Evolutionary conservation across 2,113 vertebrate species (phyloP).

Genomic region (Grammomys dolichurus): DNA sequence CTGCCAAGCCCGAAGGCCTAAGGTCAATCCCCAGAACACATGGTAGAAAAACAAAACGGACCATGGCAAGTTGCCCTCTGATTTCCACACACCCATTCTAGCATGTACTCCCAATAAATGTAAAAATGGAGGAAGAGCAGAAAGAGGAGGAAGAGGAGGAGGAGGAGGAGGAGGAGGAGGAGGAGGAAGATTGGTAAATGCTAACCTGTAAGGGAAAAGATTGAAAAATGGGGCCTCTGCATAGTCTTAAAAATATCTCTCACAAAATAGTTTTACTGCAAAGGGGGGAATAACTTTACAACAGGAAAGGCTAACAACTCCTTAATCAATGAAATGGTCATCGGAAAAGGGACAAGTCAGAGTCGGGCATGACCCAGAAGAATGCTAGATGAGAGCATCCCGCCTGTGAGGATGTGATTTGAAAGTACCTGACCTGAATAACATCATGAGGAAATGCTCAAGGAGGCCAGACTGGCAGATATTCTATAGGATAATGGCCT

Average conservation of each 20-base stretch:
- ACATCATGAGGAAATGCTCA: not conserved
- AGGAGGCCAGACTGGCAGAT: not conserved
- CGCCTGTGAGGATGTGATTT: not conserved
- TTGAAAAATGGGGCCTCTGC: not conserved
- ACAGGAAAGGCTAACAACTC: not conserved
- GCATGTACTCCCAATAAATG: not conserved
- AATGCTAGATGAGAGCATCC: not conserved
- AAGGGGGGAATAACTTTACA: not conserved
- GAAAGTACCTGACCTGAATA: not conserved
- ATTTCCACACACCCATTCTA: not conserved
- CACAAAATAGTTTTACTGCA: slow-evolving; percentile 14
- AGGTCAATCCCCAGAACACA: not conserved
- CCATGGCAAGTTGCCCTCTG: not conserved
- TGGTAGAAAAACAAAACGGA: not conserved
- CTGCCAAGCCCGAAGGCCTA: not conserved
- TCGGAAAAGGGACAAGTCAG: not conserved
- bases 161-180: not conserved
- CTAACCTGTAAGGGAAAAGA: not conserved
- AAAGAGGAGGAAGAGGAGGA: not conserved
- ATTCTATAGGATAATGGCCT: not conserved
- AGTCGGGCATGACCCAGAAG: not conserved
- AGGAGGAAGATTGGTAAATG: not conserved
- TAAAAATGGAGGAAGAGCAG: not conserved
- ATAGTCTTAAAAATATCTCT: not conserved
- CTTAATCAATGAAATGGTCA: not conserved